Evolutionary conservation across 2,888 invertebrate genomes (phyloP).

Genomic region (Scaptomyza cyrtandrae): DNA sequence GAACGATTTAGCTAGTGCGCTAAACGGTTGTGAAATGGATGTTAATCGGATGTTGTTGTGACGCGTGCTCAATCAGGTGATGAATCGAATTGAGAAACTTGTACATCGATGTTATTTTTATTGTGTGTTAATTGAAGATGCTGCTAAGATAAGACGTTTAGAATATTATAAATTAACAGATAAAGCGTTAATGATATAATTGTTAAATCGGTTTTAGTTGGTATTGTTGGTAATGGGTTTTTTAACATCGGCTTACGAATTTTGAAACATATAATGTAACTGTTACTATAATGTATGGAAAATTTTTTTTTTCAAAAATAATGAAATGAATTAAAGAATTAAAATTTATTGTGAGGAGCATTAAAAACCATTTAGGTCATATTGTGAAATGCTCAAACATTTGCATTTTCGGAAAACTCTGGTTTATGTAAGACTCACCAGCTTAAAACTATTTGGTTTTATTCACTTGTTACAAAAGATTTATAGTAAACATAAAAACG

Average conservation of each 20-base stretch:
- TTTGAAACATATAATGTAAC: too few species aligned
- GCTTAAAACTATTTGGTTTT: background rate
- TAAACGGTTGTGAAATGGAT: background rate
- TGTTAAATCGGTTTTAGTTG: too few species aligned
- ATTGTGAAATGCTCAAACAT: too few species aligned
- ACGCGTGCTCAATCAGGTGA: constrained; percentile 10
- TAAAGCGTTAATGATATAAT: too few species aligned
- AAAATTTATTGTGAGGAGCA: too few species aligned
- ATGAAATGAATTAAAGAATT: too few species aligned
- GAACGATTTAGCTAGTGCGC: constrained; percentile 3
- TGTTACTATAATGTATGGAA: too few species aligned
- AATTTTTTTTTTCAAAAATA: too few species aligned
- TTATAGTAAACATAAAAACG: background rate
- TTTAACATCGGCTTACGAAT: too few species aligned
- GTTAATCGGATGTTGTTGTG: constrained; percentile 8
- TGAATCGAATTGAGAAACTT: background rate
- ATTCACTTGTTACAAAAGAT: background rate
- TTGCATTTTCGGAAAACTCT: background rate
- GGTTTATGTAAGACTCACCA: background rate
- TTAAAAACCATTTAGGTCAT: too few species aligned
- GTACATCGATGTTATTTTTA: constrained; percentile 2
- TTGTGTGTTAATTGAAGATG: background rate
- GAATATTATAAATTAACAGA: background rate
- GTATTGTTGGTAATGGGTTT: too few species aligned
- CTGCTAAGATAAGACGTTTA: background rate